phyloP scores from a whole-genome alignment of 2,797 vertebrate species.

The Malurus splendens region DNA sequence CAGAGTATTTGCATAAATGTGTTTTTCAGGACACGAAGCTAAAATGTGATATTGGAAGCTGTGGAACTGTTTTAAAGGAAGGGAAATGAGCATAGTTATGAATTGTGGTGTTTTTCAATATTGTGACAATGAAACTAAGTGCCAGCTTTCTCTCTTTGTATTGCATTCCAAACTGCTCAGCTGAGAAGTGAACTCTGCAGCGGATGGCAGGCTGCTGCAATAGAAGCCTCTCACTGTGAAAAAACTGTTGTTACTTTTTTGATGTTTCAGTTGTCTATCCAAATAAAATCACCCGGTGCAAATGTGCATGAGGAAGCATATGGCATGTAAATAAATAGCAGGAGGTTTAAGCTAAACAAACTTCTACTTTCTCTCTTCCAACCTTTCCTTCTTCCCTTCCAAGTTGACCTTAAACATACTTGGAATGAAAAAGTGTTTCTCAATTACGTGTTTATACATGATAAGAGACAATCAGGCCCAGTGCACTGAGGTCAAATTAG shows the following conservation, averaged over 20 bases:
- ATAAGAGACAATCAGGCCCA: background rate
- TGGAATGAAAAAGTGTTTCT: background rate
- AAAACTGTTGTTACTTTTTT: constrained; percentile 42
- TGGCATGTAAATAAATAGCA: constrained; percentile 53
- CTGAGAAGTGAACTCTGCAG: constrained; percentile 38
- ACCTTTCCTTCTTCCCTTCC: background rate
- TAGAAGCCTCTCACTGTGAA: constrained; percentile 42
- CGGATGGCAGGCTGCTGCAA: constrained; percentile 42
- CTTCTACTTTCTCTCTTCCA: background rate
- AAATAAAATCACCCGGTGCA: constrained; percentile 39
- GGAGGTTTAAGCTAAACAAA: constrained; percentile 33
- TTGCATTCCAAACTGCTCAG: constrained; percentile 34
- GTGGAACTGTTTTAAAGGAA: constrained; percentile 21
- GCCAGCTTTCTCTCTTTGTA: constrained; percentile 33
- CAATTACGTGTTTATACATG: background rate
- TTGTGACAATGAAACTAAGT: constrained; percentile 28
- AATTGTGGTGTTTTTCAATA: constrained; percentile 41
- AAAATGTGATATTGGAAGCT: constrained; percentile 17
- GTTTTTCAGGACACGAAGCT: constrained; percentile 26
- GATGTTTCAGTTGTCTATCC: constrained; percentile 56
- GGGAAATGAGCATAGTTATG: constrained; percentile 14
- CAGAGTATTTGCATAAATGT: background rate
- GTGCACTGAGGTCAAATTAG: background rate
- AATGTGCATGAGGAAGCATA: constrained; percentile 43
- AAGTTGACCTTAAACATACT: constrained; percentile 13